phyloP scores from a whole-genome alignment of 2,113 vertebrate genomes.

The Rafetus swinhoei region DNA sequence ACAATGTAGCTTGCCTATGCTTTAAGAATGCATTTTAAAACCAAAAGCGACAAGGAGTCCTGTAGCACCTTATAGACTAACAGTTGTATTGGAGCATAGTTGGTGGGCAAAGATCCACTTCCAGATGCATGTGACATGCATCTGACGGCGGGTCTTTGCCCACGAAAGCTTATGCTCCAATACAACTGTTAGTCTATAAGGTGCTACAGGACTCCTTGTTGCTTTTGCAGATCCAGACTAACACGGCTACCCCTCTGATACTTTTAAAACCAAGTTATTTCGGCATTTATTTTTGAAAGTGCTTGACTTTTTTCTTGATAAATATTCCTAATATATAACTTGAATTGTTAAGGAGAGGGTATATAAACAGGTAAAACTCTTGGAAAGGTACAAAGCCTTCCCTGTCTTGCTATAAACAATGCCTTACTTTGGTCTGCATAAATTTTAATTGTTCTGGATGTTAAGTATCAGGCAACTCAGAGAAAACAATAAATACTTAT shows the following conservation, averaged over 20 bases:
- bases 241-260: no score
- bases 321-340: not conserved
- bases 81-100: no score
- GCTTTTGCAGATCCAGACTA: no score
- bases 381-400: not conserved
- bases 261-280: not conserved
- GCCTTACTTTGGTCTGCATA: not conserved
- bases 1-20: not conserved
- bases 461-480: not conserved
- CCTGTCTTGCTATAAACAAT: not conserved
- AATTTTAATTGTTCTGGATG: not conserved
- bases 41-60: no score
- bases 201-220: no score
- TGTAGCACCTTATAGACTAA: no score
- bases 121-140: no score
- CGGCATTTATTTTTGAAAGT: not conserved
- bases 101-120: no score
- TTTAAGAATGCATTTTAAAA: not conserved
- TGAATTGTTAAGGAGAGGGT: not conserved
- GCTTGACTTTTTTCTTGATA: not conserved
- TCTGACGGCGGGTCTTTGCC: no score
- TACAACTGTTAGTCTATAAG: no score
- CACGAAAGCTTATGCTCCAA: no score
- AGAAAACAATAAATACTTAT: not conserved
- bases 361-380: not conserved